Base-by-base conservation (phyloP, 2,113 vertebrate species). In the Sorex araneus region DNA sequence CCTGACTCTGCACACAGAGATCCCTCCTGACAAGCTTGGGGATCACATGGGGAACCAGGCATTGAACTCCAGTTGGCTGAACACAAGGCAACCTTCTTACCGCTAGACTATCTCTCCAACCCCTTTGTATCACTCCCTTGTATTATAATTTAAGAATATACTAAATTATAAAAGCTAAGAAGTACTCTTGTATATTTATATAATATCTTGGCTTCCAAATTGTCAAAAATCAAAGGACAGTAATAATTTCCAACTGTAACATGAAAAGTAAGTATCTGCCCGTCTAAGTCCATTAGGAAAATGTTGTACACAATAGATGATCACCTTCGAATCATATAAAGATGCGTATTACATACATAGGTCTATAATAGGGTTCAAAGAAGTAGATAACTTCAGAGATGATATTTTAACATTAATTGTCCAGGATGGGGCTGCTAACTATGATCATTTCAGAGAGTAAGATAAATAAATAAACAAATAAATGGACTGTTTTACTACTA, bases 251-350 rank as follows among this genome's bases (percentile, higher is more conserved):
- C 47, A 85, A 40, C 23, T 64, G 6, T 40, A 67, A 89, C 70
- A 43, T 86, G 16, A 86, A 95, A 92, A 69, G 27, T 21, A 94
- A 40, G 64, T 6, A 76, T 63, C 27, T 76, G 8, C 18, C 34
- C 47, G 3, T 60, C 6, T 19, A 60, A 60, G 3, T 60, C 18
- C 18, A 60, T 6, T 60, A 60, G 18, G 21, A 60, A 21, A 60
- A 21, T 60, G 18, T 21, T 21, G 18, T 60, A 60, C 54, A 57
- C 18, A 6, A 21, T 23, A 60, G 8, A 84, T 47, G 15, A 67
- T 54, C 60, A 80, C 7, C 64, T 77, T 10, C 10, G 8, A 18
- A 73, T 88, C 36, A 81, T 77, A 87, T 54, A 69, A 95, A 94
- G 89, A 87, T 81, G 9, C 23, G 54, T 30, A 84, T 6, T 73